A percentile compares a stretch with the other conserved stretches of the same genome.
Evolutionary conservation across 2,888 invertebrate species (phyloP).

Genomic region (Macaria notata): DNA sequence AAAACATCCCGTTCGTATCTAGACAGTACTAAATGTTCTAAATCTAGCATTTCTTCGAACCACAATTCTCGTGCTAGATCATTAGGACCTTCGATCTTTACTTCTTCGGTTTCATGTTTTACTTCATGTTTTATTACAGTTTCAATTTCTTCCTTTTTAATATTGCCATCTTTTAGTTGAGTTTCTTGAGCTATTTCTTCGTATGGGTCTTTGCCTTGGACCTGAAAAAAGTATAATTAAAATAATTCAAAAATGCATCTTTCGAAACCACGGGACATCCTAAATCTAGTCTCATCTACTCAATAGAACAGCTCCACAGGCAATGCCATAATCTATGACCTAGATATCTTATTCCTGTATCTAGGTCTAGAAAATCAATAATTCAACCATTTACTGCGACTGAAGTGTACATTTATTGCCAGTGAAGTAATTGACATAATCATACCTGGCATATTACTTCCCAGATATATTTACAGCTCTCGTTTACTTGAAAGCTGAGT

Average conservation of each 20-base stretch:
- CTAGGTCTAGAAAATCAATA: too few relatives aligned
- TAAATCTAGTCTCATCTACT: too few relatives aligned
- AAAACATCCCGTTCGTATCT: slow-evolving; percentile 8
- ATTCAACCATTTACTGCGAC: too few relatives aligned
- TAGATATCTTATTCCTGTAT: too few relatives aligned
- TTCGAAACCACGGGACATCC: too few relatives aligned
- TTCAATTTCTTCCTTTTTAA: background rate
- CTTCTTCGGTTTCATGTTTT: background rate
- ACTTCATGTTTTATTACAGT: background rate
- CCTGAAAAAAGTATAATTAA: slow-evolving; percentile 1
- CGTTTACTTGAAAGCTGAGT: slow-evolving; percentile 15
- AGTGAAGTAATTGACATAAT: background rate
- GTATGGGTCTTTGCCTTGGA: slow-evolving; percentile 12
- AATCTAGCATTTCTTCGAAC: slow-evolving; percentile 15
- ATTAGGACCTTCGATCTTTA: background rate
- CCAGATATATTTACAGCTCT: slow-evolving; percentile 12
- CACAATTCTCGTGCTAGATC: background rate
- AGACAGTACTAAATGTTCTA: slow-evolving; percentile 2
- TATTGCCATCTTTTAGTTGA: background rate
- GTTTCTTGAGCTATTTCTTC: background rate
- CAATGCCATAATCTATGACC: too few relatives aligned
- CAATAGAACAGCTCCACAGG: too few relatives aligned
- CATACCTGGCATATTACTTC: slow-evolving; percentile 11
- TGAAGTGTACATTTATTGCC: too few relatives aligned
- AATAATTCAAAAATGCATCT: background rate